Base-by-base conservation (phyloP, 2,888 invertebrate genomes). In the Brachypalpus laphriformis region DNA sequence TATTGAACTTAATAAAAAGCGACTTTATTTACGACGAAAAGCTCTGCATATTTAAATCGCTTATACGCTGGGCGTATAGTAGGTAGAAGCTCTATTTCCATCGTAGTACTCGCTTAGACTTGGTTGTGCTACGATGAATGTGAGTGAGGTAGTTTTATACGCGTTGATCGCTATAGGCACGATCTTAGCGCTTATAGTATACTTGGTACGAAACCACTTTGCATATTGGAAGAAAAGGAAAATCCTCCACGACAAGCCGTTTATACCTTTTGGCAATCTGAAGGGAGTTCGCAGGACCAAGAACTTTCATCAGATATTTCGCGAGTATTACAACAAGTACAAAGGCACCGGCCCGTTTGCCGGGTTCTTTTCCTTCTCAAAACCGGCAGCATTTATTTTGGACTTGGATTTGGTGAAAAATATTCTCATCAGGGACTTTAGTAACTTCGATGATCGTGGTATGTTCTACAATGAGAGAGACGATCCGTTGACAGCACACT, bases 401-500 rank as follows among this genome's bases (percentile, higher is more conserved):
- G 92, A 92, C 71, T 78, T 91, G 47, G 89, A 92, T n/a, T 86
- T 92, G 18, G 88, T 91, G 5, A 89, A 88, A 37, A 87, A 87
- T 31, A 89, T 92, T 16, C 80, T 92, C 0, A 86, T 88, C 2
- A 89, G 83, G n/a, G 89, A 92, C 82, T 90, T 90, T 0, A 88
- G 88, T 4, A 82, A 89, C 56, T 92, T 92, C 49, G 89, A 88
- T 34, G 90, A 90, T 34, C 90, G 91, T 16, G 91, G 91, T 0
- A 82, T 91, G 8, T 91, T 90, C 63, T 82, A 88, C 5, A 91
- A 91, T 72, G 87, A 88, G 14, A 61, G 74, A 1, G 88, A 86
- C 5, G 93, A 93, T 86, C 92, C 92, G 3, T 82, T 93, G 7
- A 90, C 92, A 0, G 90, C 88, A 0, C 92, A 93, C 87, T 83